These are phyloP conservation scores for Phylloscopus trochilus DNA, from an alignment of 2,113 vertebrate species.

Conservation along the genomic window DNA sequence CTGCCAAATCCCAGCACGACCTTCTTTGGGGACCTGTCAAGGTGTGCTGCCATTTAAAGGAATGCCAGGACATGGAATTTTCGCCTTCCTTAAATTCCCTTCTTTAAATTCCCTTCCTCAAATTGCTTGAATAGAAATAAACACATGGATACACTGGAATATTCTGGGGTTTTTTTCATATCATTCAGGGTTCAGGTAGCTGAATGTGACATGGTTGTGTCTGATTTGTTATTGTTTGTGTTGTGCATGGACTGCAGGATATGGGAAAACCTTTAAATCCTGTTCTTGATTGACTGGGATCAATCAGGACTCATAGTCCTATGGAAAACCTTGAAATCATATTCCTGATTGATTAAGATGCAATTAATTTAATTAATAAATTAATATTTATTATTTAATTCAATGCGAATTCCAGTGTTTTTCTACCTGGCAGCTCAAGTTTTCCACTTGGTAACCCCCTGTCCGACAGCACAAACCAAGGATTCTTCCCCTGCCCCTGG, in stretches of 20 bases:
- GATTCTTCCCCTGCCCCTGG: not conserved
- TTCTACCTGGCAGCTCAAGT: not conserved
- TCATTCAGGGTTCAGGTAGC: not conserved
- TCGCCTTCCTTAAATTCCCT: not conserved
- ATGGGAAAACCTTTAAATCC: not conserved
- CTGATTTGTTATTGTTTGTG: not conserved
- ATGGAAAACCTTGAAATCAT: not conserved
- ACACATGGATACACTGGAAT: not conserved
- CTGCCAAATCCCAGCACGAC: not conserved
- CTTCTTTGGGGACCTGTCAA: not conserved
- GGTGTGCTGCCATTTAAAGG: not conserved
- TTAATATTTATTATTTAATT: not conserved
- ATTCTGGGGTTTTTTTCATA: fast-evolving
- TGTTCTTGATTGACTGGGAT: not conserved
- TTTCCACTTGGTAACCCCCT: fast-evolving
- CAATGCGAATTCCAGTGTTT: not conserved
- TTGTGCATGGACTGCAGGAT: not conserved
- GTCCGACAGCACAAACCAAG: fast-evolving
- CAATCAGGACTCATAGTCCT: not conserved
- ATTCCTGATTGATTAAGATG: not conserved
- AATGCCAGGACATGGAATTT: not conserved
- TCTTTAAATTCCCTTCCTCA: not conserved
- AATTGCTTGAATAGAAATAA: not conserved
- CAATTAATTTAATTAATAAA: no score
- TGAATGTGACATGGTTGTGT: not conserved